These are phyloP conservation scores for Helleia helle DNA, from an alignment of 2,888 invertebrate species.

Conservation along the genomic window DNA sequence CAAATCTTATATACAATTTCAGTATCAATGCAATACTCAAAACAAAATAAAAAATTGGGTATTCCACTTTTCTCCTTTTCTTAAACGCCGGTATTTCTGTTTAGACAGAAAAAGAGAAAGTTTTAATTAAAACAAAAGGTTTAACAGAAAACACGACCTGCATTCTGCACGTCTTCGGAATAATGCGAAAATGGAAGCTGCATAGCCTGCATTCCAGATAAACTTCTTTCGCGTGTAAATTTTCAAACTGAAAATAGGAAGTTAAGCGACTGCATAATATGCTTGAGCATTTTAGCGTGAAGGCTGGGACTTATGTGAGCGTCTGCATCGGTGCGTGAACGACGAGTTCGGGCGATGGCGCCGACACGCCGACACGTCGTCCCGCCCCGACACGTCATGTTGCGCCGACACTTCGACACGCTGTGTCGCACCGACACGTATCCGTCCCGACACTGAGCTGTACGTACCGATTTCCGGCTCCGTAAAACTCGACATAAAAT, in stretches of 20 bases:
- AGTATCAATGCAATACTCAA: no score
- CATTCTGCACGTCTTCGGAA: neutral
- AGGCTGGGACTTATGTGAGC: neutral
- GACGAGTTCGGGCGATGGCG: neutral
- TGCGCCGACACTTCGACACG: neutral
- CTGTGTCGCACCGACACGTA: slow-evolving; percentile 7
- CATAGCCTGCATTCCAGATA: neutral
- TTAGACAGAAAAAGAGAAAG: no score
- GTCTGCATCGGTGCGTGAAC: slow-evolving; percentile 1
- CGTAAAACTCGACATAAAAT: slow-evolving; percentile 1
- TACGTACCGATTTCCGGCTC: slow-evolving; percentile 3
- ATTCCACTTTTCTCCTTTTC: no score
- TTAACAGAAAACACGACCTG: neutral
- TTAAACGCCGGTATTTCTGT: no score
- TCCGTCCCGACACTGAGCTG: neutral
- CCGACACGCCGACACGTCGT: slow-evolving; percentile 3
- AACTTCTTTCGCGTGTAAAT: slow-evolving; percentile 7
- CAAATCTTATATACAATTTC: no score
- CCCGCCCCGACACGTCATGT: neutral
- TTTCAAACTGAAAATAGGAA: slow-evolving; percentile 4
- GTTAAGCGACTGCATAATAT: slow-evolving; percentile 5
- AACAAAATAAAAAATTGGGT: no score
- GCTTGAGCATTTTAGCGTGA: neutral
- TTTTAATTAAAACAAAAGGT: no score
- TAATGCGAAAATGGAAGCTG: neutral